A percentile compares a stretch with the other conserved stretches of the same genome.
Evolutionary conservation across 2,797 vertebrate species (phyloP).

Genomic region (Sciurus carolinensis): DNA sequence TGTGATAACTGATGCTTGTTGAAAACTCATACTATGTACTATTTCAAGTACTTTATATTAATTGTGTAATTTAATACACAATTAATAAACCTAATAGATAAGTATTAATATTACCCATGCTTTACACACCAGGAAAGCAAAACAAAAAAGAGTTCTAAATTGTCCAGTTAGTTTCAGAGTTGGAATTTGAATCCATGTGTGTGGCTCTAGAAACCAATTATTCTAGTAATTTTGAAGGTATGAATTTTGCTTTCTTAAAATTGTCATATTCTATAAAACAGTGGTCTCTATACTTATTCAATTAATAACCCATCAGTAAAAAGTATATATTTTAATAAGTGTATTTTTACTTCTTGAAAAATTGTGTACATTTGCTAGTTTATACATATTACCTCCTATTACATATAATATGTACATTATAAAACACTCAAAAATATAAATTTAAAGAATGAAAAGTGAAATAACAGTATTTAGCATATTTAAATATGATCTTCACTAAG

Average conservation of each 20-base stretch:
- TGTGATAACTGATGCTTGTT: neutral
- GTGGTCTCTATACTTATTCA: neutral
- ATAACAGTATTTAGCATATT: constrained; percentile 29
- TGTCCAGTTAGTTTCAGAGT: neutral
- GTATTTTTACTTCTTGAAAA: neutral
- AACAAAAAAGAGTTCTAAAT: neutral
- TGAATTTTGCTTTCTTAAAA: neutral
- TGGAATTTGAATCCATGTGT: neutral
- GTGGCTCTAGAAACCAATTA: neutral
- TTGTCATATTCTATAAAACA: neutral
- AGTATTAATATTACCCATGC: neutral
- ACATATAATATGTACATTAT: neutral
- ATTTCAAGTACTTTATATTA: neutral
- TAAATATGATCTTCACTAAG: constrained; percentile 18
- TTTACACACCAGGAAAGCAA: neutral
- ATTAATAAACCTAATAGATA: neutral
- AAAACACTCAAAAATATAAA: neutral
- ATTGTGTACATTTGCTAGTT: neutral
- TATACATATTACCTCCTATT: neutral
- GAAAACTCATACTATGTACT: neutral
- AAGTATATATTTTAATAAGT: neutral
- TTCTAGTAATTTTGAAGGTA: neutral
- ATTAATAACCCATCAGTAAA: neutral
- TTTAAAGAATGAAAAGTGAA: constrained; percentile 30
- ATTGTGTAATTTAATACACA: neutral